Evolutionary conservation across 2,113 vertebrate genomes (phyloP), one percentile per base, ranked within the genome.

Genomic region (Misgurnus mizolepis): DNA sequence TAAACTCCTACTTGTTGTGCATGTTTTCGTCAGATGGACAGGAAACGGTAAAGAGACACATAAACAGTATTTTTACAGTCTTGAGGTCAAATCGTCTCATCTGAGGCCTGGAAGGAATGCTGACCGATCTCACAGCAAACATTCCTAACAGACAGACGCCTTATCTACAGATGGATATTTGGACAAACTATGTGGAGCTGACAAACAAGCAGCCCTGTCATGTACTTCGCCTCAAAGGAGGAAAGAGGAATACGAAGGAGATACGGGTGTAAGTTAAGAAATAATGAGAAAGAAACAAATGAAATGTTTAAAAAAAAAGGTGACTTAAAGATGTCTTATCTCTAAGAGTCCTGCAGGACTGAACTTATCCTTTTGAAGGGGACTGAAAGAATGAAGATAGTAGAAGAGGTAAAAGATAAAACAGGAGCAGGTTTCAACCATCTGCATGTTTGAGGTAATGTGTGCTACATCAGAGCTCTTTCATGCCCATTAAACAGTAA

Each of bases 101-200:
- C n/a, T 47, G 64, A 76, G 64, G 64, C 12, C 41, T 22, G 40
- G 49, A 77, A 76, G 71, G 47, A 67, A 80, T 56, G 71, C 53
- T 14, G n/a, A 14, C 47, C 60, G 55, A 79, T 55, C 61, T 22
- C 53, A 64, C 58, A 60, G 6, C 27, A 34, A 14, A 17, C 78
- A 81, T 78, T 84, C 79, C 68, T 81, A 34, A 56, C 39, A 64
- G 68, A 67, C 61, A 14, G 45, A 5, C 45, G 27, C 7, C 62
- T 84, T 84, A 84, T 81, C 79, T 81, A 68, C 7, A 15, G 64
- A 40, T 47, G 77, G 75, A 85, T 77, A 85, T 64, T 47, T 53
- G 58, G 14, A 64, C 22, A 9, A 62, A 77, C 53, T 58, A 34
- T 74, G 78, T 6, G 39, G 41, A 82, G 69, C 67, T 56, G 78